These are phyloP conservation scores for Parelbella ahira DNA, from an alignment of 2,888 invertebrate species.

Conservation along the genomic window DNA sequence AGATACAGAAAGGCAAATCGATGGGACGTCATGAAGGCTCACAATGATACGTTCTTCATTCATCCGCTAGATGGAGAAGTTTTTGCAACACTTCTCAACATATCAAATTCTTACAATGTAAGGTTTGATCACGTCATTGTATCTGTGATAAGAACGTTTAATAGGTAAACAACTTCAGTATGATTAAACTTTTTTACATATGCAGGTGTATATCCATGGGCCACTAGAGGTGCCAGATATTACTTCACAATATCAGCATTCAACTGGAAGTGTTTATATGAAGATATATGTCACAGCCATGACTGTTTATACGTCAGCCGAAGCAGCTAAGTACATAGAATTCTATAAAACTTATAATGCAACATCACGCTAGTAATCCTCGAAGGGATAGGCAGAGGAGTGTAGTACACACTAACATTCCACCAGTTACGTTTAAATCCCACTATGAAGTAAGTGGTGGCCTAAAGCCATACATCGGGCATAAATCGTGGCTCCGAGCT, in stretches of 20 bases:
- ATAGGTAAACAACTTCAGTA: too few species aligned
- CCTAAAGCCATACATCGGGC: too few species aligned
- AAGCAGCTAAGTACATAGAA: conserved; percentile 72
- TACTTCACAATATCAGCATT: conserved; percentile 77
- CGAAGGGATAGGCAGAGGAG: too few species aligned
- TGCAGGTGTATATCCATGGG: conserved; percentile 81
- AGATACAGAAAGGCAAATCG: conserved; percentile 81
- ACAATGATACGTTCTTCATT: conserved; percentile 75
- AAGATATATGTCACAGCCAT: conserved; percentile 81
- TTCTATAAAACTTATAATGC: too few species aligned
- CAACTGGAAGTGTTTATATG: conserved; percentile 77
- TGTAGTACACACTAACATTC: too few species aligned
- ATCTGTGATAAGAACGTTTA: too few species aligned
- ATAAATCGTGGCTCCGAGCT: too few species aligned
- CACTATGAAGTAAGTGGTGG: too few species aligned
- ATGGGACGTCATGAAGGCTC: conserved; percentile 69
- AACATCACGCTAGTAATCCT: too few species aligned
- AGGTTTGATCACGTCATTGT: too few species aligned
- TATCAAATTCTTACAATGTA: conserved; percentile 84
- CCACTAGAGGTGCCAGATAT: conserved; percentile 85
- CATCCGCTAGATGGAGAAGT: conserved; percentile 88
- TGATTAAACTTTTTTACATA: too few species aligned
- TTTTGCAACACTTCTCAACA: conserved; percentile 86
- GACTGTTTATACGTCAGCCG: conserved; percentile 80
- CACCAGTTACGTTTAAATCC: too few species aligned